These are phyloP conservation scores for Melanotaenia trifasciata DNA, from an alignment of 2,797 vertebrate genomes.

Conservation along the genomic window DNA sequence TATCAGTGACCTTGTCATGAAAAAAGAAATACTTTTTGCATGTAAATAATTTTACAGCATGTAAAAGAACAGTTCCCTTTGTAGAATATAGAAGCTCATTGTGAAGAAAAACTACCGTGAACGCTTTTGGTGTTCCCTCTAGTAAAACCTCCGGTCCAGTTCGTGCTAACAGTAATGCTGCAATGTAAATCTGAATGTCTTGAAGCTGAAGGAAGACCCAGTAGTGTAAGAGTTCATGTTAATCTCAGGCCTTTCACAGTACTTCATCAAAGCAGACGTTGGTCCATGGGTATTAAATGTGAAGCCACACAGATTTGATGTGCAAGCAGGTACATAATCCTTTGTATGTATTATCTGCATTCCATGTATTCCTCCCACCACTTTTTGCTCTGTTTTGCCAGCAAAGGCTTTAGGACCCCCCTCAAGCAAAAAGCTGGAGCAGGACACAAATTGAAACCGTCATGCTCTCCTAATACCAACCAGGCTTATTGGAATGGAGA, in stretches of 20 bases:
- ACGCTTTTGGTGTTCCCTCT: slow-evolving; percentile 26
- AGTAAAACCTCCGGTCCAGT: slow-evolving; percentile 39
- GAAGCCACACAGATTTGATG: slow-evolving; percentile 68
- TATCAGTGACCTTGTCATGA: slow-evolving; percentile 40
- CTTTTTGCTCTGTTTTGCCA: slow-evolving; percentile 57
- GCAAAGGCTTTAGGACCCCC: slow-evolving; percentile 67
- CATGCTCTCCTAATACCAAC: slow-evolving; percentile 70
- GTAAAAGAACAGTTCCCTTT: slow-evolving; percentile 24
- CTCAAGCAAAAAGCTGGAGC: slow-evolving; percentile 49
- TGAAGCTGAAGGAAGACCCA: slow-evolving; percentile 37
- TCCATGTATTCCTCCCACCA: slow-evolving; percentile 66
- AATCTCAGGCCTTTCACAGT: slow-evolving; percentile 64
- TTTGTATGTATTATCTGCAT: slow-evolving; percentile 78
- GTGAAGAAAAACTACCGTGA: slow-evolving; percentile 1
- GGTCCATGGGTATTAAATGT: slow-evolving; percentile 66
- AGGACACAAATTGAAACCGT: slow-evolving; percentile 69
- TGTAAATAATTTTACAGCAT: slow-evolving; percentile 21
- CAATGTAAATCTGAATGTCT: slow-evolving; percentile 46
- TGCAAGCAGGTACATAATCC: slow-evolving; percentile 73
- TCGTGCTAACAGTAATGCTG: slow-evolving; percentile 38
- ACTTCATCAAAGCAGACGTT: slow-evolving; percentile 61
- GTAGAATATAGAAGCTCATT: slow-evolving; percentile 21
- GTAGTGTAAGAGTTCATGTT: slow-evolving; percentile 40
- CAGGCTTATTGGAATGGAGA: slow-evolving; percentile 74
- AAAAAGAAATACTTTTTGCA: slow-evolving; percentile 42